These are phyloP conservation scores for Brachyistius frenatus DNA, from an alignment of 2,113 vertebrate species.

Conservation along the genomic window DNA sequence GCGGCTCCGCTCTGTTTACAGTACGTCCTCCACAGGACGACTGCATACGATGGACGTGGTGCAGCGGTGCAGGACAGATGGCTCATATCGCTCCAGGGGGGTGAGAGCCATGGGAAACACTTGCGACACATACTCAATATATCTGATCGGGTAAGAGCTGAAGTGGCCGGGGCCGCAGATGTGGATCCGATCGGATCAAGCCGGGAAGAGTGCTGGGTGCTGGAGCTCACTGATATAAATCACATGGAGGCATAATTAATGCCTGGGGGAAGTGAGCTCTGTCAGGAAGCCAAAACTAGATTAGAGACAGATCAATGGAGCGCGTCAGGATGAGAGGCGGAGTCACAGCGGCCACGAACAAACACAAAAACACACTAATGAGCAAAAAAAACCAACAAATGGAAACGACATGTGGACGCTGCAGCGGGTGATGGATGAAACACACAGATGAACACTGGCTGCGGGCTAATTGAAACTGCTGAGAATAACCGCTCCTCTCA, in stretches of 20 bases:
- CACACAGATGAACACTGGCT: conserved; percentile 6
- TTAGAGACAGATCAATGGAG: conserved; percentile 81
- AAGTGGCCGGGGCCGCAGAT: conserved; percentile 67
- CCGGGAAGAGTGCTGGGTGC: conserved; percentile 56
- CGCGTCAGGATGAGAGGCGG: conserved; percentile 58
- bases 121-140: conserved; percentile 83
- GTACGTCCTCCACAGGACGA: conserved; percentile 9
- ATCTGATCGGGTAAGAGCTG: conserved; percentile 79
- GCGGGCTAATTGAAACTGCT: conserved; percentile 41
- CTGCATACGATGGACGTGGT: conserved; percentile 15
- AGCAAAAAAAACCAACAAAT: conserved; percentile 23
- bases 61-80: conserved; percentile 40
- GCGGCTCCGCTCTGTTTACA: conserved; percentile 18
- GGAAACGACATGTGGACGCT: conserved; percentile 6
- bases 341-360: conserved; percentile 28
- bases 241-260: conserved; percentile 84
- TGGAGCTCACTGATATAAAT: conserved; percentile 75
- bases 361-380: conserved; percentile 41
- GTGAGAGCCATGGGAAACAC: conserved; percentile 69
- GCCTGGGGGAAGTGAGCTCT: conserved; percentile 77
- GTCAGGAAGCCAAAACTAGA: conserved; percentile 75
- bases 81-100: conserved; percentile 40
- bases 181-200: conserved; percentile 78
- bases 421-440: conserved; percentile 39
- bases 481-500: conserved; percentile 52